Percentiles rank a stretch among this genome's conserved stretches.
These are phyloP conservation scores for Macrotrachela quadricornifera DNA, from an alignment of 1,140 invertebrate species.

Conservation along the genomic window DNA sequence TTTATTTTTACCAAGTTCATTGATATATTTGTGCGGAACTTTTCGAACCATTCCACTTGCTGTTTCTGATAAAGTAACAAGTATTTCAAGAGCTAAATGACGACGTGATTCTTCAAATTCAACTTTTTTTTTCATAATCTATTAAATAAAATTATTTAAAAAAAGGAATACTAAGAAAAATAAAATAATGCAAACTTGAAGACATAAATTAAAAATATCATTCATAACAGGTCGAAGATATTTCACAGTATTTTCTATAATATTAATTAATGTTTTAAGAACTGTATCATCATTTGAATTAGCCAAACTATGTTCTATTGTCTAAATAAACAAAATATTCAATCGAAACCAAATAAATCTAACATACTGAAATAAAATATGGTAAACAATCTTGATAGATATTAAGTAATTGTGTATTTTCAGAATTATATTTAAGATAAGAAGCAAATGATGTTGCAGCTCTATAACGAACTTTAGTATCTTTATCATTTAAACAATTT, in stretches of 20 bases:
- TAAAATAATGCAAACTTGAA: slow-evolving; percentile 42
- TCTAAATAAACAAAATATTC: too few relatives aligned
- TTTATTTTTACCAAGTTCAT: slow-evolving; percentile 25
- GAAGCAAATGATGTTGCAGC: slow-evolving; percentile 3
- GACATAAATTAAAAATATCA: slow-evolving; percentile 65
- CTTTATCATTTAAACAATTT: slow-evolving; percentile 47
- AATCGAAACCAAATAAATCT: too few relatives aligned
- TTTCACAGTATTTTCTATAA: slow-evolving; percentile 75
- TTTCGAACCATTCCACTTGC: slow-evolving; percentile 89
- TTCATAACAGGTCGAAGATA: slow-evolving; percentile 64
- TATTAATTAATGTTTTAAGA: slow-evolving; percentile 69
- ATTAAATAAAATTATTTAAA: not conserved
- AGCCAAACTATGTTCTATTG: not conserved
- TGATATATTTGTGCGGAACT: slow-evolving; percentile 51
- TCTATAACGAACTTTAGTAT: slow-evolving; percentile 31
- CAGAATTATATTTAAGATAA: slow-evolving; percentile 5
- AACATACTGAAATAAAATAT: not conserved
- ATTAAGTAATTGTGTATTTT: slow-evolving; percentile 2
- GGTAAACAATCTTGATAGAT: slow-evolving; percentile 8
- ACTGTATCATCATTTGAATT: slow-evolving; percentile 61
- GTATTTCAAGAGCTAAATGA: slow-evolving; percentile 70
- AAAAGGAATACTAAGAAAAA: too few relatives aligned
- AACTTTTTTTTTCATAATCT: not conserved
- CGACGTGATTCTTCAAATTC: slow-evolving; percentile 53
- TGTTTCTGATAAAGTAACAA: slow-evolving; percentile 79